These are phyloP conservation scores for Orthonyx spaldingii DNA, from an alignment of 2,113 vertebrate species.

Conservation along the genomic window DNA sequence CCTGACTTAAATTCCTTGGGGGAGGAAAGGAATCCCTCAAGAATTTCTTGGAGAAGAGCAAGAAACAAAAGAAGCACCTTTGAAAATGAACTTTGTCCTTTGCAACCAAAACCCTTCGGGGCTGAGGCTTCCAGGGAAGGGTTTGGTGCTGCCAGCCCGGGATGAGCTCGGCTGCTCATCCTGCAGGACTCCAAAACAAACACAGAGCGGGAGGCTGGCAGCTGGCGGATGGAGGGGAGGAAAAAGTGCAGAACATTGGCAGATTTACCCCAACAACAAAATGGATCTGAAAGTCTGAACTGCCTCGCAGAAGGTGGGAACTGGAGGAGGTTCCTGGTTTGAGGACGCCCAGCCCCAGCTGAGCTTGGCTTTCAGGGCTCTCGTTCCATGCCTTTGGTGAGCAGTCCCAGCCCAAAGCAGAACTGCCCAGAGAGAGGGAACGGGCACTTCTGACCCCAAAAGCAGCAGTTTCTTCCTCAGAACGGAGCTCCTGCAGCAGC, in stretches of 20 bases:
- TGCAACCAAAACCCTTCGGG: neutral
- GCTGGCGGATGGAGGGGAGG: neutral
- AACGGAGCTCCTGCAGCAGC: neutral
- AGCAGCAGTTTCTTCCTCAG: neutral
- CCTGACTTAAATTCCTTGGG: no score
- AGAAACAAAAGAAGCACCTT: neutral
- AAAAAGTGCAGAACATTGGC: neutral
- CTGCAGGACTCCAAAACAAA: neutral
- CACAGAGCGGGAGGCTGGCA: neutral
- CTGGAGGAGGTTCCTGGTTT: neutral
- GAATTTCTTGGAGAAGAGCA: neutral
- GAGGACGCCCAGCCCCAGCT: neutral
- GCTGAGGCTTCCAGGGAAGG: neutral
- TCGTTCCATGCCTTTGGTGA: neutral
- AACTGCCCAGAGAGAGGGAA: neutral
- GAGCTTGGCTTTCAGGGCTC: neutral
- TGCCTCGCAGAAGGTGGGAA: neutral
- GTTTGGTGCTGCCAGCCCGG: neutral
- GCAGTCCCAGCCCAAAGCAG: neutral
- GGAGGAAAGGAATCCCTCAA: neutral
- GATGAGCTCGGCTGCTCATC: neutral
- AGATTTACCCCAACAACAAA: neutral
- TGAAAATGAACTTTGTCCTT: neutral
- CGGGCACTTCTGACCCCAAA: neutral
- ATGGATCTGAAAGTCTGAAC: neutral